Evolutionary conservation across 2,797 vertebrate genomes (phyloP), one percentile per base, ranked within the genome.

Genomic region (Staurois parvus): DNA sequence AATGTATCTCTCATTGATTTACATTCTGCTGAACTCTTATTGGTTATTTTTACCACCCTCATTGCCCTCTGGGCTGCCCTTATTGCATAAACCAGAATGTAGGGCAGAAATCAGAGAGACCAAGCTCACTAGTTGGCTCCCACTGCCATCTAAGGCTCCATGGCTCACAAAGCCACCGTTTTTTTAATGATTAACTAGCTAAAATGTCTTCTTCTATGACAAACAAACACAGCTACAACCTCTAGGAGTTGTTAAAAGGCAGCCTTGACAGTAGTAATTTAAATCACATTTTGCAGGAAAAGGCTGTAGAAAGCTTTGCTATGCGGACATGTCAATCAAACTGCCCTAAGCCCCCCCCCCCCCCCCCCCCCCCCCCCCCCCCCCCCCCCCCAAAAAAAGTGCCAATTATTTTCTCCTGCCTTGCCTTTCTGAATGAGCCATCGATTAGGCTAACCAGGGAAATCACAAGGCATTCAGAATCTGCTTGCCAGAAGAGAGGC

Each of bases 161-260:
- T 21, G 17, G 52, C 52, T 59, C 21, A 59, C 21, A 2, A 59
- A 8, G 21, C 52, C 52, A 52, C 15, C 17, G 48, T 59, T 59
- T 52, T 59, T 52, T 19, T 59, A 59, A 59, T 59, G 21, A 59
- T 24, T 59, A 59, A 59, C 52, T 24, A 59, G 52, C 19, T 59
- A 59, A 59, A 52, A 59, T 59, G 21, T 59, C 52, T 24, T 24
- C 91, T 94, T 90, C 92, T 91, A 81, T 85, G 74, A 90, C 88
- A 87, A 88, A 88, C 88, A 89, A 90, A 48, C 9, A 24, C 2
- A 59, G 85, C 85, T 87, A 86, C 82, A 72, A 85, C 85, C 30
- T 79, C 76, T 26, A 30, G 81, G 85, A 80, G 69, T 80, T 83
- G 74, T 0, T 32, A 45, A 69, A n/a, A 28, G 2, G 8, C 74